Evolutionary conservation across 2,797 vertebrate species (phyloP).

Genomic region (Dendrocincla tyrannina): DNA sequence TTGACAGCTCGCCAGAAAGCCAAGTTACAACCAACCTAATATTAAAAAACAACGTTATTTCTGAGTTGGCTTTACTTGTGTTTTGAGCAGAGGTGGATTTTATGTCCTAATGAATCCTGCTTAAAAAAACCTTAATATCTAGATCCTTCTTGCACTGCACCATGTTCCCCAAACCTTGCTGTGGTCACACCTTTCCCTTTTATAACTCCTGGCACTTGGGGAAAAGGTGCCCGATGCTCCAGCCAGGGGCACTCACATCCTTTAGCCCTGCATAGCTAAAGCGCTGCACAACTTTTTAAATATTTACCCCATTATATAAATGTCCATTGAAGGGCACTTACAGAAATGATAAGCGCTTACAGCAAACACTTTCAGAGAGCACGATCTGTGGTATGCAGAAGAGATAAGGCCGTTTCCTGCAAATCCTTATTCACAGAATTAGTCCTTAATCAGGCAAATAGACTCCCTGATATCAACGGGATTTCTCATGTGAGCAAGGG

Average conservation of each 20-base stretch:
- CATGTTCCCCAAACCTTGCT: not conserved
- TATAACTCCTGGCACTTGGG: not conserved
- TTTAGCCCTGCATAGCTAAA: conserved; percentile 48
- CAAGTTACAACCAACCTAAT: not conserved
- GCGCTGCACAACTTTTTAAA: conserved; percentile 58
- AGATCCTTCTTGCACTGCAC: not conserved
- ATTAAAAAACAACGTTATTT: conserved; percentile 10
- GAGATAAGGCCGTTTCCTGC: conserved; percentile 67
- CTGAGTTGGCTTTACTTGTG: not conserved
- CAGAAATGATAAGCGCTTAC: conserved; percentile 59
- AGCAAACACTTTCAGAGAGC: conserved; percentile 68
- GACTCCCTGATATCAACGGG: not conserved
- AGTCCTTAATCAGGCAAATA: conserved; percentile 53
- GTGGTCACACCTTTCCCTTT: not conserved
- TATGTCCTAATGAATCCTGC: not conserved
- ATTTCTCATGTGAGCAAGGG: conserved; percentile 3
- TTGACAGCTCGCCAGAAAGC: conserved; percentile 3
- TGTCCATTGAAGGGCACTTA: conserved; percentile 70
- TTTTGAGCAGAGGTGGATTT: conserved; percentile 8
- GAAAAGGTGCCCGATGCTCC: not conserved
- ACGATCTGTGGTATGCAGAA: conserved; percentile 63
- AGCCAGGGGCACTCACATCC: not conserved
- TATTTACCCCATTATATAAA: conserved; percentile 72
- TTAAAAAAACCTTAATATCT: not conserved
- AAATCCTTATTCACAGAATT: conserved; percentile 65